Evolutionary conservation across 2,797 vertebrate genomes (phyloP), one percentile per base, ranked within the genome.

Genomic region (Gila robusta): DNA sequence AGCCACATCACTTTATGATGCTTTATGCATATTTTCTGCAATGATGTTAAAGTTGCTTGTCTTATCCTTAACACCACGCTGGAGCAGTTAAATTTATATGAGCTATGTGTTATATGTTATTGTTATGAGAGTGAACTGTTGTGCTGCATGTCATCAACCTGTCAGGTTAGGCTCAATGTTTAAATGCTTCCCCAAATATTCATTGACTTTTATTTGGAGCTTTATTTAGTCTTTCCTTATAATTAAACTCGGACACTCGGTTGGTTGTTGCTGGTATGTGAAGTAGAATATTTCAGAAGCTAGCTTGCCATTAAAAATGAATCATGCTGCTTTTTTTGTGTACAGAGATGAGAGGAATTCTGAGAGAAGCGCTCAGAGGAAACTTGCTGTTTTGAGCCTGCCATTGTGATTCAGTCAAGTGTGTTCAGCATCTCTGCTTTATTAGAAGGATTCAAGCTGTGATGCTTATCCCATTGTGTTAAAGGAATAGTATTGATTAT

Each of bases 261-360:
- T 32, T 10, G 76, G 23, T 39, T 37, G 28, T 49, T 17, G 41
- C 6, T 26, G 17, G 76, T 41, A 8, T 37, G 64, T 5, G n/a
- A 54, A 70, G 23, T 52, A 8, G 8, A 49, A 37, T 54, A 62
- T 79, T 26, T 26, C 8, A 21, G n/a, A 62, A 37, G 19, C 32
- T 39, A 59, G 47, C 23, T 28, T 64, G 26, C 26, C 23, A 7
- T n/a, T 84, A 39, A 69, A 84, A 77, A 84, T 52, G 44, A 66
- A 21, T 41, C 44, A 28, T n/a, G 23, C 10, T 49, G 72, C 4
- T 21, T 49, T 82, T 64, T 49, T 67, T 67, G 23, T 69, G 73
- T 10, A 21, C 62, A 67, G 32, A 74, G 71, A 83, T 74, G 14
- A 49, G 44, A 83, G 26, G 41, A 67, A 28, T 28, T 19, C 8